Base-by-base conservation (phyloP, 2,797 vertebrate species). In the Gymnoscopelus braueri region DNA sequence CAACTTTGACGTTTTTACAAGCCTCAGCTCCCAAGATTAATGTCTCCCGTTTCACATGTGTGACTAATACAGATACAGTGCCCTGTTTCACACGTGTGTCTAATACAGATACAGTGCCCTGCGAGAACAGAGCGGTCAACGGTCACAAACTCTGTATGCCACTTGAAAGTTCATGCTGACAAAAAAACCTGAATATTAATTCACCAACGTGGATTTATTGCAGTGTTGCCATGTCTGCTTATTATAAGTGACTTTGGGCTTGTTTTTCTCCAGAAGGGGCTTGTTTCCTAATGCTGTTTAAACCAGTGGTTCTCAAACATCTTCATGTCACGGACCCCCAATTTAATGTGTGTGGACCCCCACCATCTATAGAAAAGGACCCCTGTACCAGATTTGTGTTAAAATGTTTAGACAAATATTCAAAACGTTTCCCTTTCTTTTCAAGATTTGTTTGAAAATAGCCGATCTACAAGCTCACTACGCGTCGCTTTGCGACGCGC, bases 11-110 rank as follows among this genome's bases (percentile, higher is more conserved):
- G 9, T 44, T 44, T 44, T 44, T 3, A 65, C 49, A 64, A 71
- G 49, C n/a, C 24, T 70, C 29, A 65, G 51, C 47, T 64, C 55
- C n/a, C 47, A 74, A 63, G 68, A 62, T 50, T 52, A 44, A 64
- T 14, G 19, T 81, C 15, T n/a, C 53, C 4, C 1, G 2, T 14
- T 66, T 64, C 39, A 32, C 29, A 29, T 29, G 26, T 29, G 26
- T 29, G 26, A 29, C 47, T 53, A 57, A 60, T 69, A 15, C 39
- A 71, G 9, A 69, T 72, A 53, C 39, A 52, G 39, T 39, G 15
- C 55, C 39, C n/a, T 24, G 2, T 35, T n/a, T n/a, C n/a, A n/a
- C n/a, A n/a, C n/a, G n/a, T n/a, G n/a, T n/a, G n/a, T n/a, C 47
- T 54, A 56, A 60, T 69, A 15, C 39, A 71, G 9, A 69, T 72